Percentiles rank a stretch among this genome's conserved stretches.
phyloP scores from a whole-genome alignment of 2,888 invertebrate genomes.

The Orgyia antiqua region DNA sequence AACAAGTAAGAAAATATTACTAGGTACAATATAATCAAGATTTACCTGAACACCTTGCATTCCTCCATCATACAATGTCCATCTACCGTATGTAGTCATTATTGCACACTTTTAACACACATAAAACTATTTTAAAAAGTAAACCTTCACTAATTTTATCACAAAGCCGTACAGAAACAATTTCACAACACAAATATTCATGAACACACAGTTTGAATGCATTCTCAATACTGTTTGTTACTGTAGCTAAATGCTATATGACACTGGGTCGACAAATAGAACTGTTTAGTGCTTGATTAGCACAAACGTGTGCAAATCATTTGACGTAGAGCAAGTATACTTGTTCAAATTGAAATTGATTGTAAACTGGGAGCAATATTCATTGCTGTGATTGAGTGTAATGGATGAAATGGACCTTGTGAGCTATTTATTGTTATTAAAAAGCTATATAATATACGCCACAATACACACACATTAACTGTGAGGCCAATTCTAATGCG shows the following conservation, averaged over 20 bases:
- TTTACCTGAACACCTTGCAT: constrained; percentile 62
- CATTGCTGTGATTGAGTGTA: constrained; percentile 67
- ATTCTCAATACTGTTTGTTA: constrained; percentile 33
- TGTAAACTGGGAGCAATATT: constrained; percentile 48
- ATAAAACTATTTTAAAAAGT: constrained; percentile 4
- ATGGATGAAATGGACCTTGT: constrained; percentile 60
- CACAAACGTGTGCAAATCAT: constrained; percentile 69
- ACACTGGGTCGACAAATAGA: constrained; percentile 48
- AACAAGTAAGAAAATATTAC: background rate
- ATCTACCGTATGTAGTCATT: constrained; percentile 58
- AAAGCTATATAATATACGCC: too few species aligned
- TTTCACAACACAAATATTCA: constrained; percentile 15
- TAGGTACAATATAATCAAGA: constrained; percentile 4
- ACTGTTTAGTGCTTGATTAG: constrained; percentile 74
- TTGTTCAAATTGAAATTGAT: constrained; percentile 64
- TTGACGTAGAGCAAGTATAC: constrained; percentile 28
- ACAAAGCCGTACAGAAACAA: constrained; percentile 7
- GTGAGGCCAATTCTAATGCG: too few species aligned
- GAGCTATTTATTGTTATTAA: constrained; percentile 45
- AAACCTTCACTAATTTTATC: constrained; percentile 13
- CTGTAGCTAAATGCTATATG: constrained; percentile 33
- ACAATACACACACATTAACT: too few species aligned
- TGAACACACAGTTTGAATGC: constrained; percentile 35
- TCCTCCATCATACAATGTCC: constrained; percentile 58
- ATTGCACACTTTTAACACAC: constrained; percentile 15